Base-by-base conservation (phyloP, 2,888 invertebrate genomes). In the Andrena minutula region DNA sequence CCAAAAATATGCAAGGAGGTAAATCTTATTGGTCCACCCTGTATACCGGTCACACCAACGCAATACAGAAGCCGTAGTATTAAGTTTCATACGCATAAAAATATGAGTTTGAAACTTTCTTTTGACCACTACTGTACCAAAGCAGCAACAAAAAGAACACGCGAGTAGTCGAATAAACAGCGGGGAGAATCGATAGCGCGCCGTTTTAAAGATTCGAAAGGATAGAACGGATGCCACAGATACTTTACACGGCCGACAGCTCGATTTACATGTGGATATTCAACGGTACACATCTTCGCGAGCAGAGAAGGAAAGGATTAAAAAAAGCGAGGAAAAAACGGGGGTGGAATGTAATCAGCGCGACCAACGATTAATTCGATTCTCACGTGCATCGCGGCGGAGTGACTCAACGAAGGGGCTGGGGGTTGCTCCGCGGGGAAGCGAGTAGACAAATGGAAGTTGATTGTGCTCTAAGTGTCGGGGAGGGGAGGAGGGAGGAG, bases 391-490 rank as follows among this genome's bases (percentile, higher is more conserved):
- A 65, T n/a, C 47, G 58, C 35, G 47, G 61, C 41, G 51, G 66
- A 77, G 75, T 79, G 86, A 82, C 73, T 85, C 79, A 82, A 82
- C 80, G 80, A 74, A 68, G n/a, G 56, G 63, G 49, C 12, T n/a
- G 32, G 35, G 78, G 60, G 12, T 35, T n/a, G 47, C 28, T 56
- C 68, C 49, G 28, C 20, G 60, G 85, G 76, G 76, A 65, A 61
- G 26, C 80, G 84, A 72, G 84, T 82, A 80, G 83, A 88, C 88
- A 88, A 88, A 88, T 88, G 86, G 85, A 89, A 86, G 68, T 86
- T 87, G 89, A 89, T 88, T 86, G 88, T 89, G 76, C 79, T 80
- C 79, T 79, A 83, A 89, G 88, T 86, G 85, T 79, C 75, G 81
- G 75, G 85, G 32, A 7, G 30, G 32, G 30, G 2, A 3, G 30